Conservation (phyloP, 2,888 invertebrate genomes). For the Rhynchonema sp. region DNA sequence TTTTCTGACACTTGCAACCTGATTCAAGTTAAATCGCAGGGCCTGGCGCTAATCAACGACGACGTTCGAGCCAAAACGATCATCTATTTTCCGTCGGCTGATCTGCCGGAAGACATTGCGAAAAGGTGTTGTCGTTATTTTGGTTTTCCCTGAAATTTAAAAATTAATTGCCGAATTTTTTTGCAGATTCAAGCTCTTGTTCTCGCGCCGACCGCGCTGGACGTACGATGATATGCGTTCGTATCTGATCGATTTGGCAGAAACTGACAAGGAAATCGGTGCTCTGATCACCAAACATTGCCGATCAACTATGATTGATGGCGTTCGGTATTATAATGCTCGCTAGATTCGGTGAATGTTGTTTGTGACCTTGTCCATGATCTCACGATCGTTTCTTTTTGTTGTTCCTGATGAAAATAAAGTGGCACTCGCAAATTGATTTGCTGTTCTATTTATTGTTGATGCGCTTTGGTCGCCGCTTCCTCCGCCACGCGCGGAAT, state of each 20-base stretch:
- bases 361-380: too few species aligned
- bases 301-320: neutral
- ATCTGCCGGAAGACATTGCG: neutral
- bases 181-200: neutral
- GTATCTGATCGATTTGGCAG: neutral
- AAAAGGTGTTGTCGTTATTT: neutral
- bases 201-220: neutral
- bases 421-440: too few species aligned
- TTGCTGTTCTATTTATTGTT: too few species aligned
- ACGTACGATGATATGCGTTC: neutral
- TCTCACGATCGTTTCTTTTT: too few species aligned
- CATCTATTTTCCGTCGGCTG: neutral
- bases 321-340: neutral
- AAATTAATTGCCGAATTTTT: neutral
- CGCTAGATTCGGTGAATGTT: too few species aligned
- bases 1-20: neutral
- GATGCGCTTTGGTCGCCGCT: too few species aligned
- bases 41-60: neutral
- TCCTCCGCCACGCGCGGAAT: too few species aligned
- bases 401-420: too few species aligned
- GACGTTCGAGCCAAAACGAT: neutral
- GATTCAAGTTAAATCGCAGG: neutral
- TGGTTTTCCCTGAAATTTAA: neutral
- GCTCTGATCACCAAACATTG: neutral
- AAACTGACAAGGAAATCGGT: neutral